Evolutionary conservation across 2,888 invertebrate genomes (phyloP).

Genomic region (Hedya salicella): DNA sequence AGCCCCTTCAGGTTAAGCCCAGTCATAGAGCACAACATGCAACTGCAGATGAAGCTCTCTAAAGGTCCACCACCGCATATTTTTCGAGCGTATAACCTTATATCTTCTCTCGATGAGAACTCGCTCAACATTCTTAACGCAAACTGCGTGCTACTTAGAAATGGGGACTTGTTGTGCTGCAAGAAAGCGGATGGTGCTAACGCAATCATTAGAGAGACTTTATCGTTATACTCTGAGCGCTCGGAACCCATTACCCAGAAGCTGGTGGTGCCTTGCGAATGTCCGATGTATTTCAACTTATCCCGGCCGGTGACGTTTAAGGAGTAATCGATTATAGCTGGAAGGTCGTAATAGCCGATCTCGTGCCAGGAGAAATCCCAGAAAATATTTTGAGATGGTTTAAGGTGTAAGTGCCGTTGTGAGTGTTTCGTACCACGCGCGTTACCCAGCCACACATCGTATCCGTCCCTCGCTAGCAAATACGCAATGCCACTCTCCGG

Average conservation of each 20-base stretch:
- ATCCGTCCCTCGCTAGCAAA: conserved; percentile 85
- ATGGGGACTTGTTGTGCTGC: conserved; percentile 66
- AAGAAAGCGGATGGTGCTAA: conserved; percentile 86
- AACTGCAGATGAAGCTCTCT: conserved; percentile 83
- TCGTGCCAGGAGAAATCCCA: conserved; percentile 93
- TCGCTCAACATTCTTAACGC: conserved; percentile 60
- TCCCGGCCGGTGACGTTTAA: conserved; percentile 78
- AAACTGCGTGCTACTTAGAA: conserved; percentile 61
- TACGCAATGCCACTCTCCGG: conserved; percentile 67
- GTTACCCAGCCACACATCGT: conserved; percentile 93
- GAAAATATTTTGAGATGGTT: conserved; percentile 72
- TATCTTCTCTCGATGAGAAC: conserved; percentile 61
- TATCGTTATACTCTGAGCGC: conserved; percentile 82
- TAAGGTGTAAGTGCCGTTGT: conserved; percentile 75
- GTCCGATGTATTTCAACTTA: conserved; percentile 88
- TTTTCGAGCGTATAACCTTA: conserved; percentile 40
- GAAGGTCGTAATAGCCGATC: conserved; percentile 90
- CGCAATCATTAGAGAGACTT: conserved; percentile 81
- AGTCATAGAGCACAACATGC: conserved; percentile 83
- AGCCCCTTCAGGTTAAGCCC: conserved; percentile 85
- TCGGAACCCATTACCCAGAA: conserved; percentile 85
- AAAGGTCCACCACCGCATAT: conserved; percentile 75
- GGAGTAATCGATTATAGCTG: conserved; percentile 91
- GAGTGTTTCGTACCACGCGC: conserved; percentile 89
- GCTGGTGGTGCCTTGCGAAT: conserved; percentile 87